Percentiles rank a stretch among this genome's conserved stretches.
These are phyloP conservation scores for Halictus quadricinctus DNA, from an alignment of 2,888 invertebrate genomes.

Conservation along the genomic window DNA sequence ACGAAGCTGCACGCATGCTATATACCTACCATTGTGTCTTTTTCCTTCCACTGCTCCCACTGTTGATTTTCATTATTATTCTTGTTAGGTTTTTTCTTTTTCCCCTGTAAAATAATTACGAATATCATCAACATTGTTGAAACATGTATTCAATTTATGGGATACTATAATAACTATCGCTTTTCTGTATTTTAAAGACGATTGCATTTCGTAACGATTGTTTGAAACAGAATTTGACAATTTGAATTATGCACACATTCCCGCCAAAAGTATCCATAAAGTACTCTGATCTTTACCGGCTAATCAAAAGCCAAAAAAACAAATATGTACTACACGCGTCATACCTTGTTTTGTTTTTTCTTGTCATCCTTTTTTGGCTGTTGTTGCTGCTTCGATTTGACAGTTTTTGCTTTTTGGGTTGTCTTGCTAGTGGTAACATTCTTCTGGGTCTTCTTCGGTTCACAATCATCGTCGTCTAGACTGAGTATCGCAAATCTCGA, in stretches of 20 bases:
- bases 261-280: slow-evolving; percentile 41
- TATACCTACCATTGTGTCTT: slow-evolving; percentile 85
- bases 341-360: slow-evolving; percentile 78
- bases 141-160: background rate
- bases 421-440: slow-evolving; percentile 68
- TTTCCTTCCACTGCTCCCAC: slow-evolving; percentile 90
- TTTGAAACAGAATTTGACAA: background rate
- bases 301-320: slow-evolving; percentile 63
- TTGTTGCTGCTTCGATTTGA: slow-evolving; percentile 73
- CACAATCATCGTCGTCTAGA: slow-evolving; percentile 88
- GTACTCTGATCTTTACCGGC: slow-evolving; percentile 54
- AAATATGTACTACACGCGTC: slow-evolving; percentile 36
- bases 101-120: slow-evolving; percentile 74
- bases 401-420: slow-evolving; percentile 77
- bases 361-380: slow-evolving; percentile 75
- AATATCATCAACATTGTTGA: background rate
- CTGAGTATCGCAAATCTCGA: slow-evolving; percentile 90
- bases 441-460: slow-evolving; percentile 83
- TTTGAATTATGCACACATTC: slow-evolving; percentile 44
- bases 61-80: slow-evolving; percentile 84
- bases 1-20: slow-evolving; percentile 68
- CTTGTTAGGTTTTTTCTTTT: slow-evolving; percentile 83
- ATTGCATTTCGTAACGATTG: background rate
- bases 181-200: background rate
- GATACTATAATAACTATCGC: background rate